Conservation (phyloP, 2,888 invertebrate species). For the Sesia bembeciformis region DNA sequence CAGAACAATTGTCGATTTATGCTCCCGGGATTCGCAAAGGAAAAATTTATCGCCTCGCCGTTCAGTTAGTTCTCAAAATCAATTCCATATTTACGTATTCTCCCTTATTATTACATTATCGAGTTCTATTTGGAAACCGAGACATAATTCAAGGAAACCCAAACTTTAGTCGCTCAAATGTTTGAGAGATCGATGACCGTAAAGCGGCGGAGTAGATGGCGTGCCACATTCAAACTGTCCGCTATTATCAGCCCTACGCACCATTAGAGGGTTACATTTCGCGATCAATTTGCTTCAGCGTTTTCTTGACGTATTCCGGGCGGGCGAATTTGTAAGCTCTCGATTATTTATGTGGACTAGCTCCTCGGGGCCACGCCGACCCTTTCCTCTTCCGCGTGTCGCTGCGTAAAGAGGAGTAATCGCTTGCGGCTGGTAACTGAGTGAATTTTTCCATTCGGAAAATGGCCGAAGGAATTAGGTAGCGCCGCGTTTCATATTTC, state of each 20-base stretch:
- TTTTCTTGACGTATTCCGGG: slow-evolving; percentile 41
- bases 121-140: background rate
- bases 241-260: slow-evolving; percentile 7
- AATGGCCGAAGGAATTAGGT: slow-evolving; percentile 58
- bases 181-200: slow-evolving; percentile 1
- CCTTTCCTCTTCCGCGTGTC: slow-evolving; percentile 39
- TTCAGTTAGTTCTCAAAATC: slow-evolving; percentile 21
- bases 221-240: slow-evolving; percentile 15
- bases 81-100: background rate
- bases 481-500: slow-evolving; percentile 50
- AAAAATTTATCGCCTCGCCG: slow-evolving; percentile 31
- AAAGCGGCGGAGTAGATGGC: slow-evolving; percentile 5
- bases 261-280: slow-evolving; percentile 38
- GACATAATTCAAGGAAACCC: no score
- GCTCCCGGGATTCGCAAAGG: slow-evolving; percentile 25
- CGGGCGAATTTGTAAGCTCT: slow-evolving; percentile 52
- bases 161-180: background rate
- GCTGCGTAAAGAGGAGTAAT: slow-evolving; percentile 59
- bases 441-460: slow-evolving; percentile 64
- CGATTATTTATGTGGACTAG: slow-evolving; percentile 62
- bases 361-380: slow-evolving; percentile 22
- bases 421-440: slow-evolving; percentile 52
- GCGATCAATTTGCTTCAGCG: slow-evolving; percentile 45
- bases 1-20: slow-evolving; percentile 59
- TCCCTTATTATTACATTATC: background rate